These are phyloP conservation scores for Zelostemma sp. DNA, from an alignment of 1,140 invertebrate genomes.

Conservation along the genomic window DNA sequence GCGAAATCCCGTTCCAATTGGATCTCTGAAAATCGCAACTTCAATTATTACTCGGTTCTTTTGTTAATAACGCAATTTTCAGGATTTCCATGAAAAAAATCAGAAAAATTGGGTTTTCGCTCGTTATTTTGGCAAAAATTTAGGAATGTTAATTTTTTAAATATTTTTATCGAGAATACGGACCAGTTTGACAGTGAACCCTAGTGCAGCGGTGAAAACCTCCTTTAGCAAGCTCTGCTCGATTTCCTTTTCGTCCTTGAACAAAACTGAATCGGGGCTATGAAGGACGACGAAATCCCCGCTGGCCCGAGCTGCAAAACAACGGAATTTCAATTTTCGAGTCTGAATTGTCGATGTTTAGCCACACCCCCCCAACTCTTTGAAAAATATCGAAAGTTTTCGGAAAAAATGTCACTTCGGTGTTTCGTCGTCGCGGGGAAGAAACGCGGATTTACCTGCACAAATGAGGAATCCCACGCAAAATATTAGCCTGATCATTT, in stretches of 20 bases:
- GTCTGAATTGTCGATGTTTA: not conserved
- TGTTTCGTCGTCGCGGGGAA: not conserved
- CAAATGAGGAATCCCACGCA: conserved; percentile 10
- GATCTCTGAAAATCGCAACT: not conserved
- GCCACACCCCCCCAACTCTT: conserved; percentile 22
- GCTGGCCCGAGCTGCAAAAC: conserved; percentile 73
- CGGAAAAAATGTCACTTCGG: not conserved
- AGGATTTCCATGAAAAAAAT: too few relatives aligned
- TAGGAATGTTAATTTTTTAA: too few relatives aligned
- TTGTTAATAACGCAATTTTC: too few relatives aligned
- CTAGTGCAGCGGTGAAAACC: conserved; percentile 79
- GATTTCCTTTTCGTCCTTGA: conserved; percentile 74
- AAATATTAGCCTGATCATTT: conserved; percentile 28
- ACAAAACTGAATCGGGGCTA: conserved; percentile 76
- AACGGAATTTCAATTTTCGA: conserved; percentile 15
- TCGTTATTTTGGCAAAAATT: too few relatives aligned
- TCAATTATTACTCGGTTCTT: too few relatives aligned
- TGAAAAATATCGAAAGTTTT: conserved; percentile 1
- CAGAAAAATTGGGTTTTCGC: too few relatives aligned
- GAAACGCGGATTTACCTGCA: conserved; percentile 25
- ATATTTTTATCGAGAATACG: not conserved
- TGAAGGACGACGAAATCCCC: conserved; percentile 79
- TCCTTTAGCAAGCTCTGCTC: conserved; percentile 78
- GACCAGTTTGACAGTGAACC: conserved; percentile 77
- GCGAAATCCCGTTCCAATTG: conserved; percentile 77